Conservation (phyloP, 1,140 invertebrate genomes). For the Leptopilina clavipes region DNA sequence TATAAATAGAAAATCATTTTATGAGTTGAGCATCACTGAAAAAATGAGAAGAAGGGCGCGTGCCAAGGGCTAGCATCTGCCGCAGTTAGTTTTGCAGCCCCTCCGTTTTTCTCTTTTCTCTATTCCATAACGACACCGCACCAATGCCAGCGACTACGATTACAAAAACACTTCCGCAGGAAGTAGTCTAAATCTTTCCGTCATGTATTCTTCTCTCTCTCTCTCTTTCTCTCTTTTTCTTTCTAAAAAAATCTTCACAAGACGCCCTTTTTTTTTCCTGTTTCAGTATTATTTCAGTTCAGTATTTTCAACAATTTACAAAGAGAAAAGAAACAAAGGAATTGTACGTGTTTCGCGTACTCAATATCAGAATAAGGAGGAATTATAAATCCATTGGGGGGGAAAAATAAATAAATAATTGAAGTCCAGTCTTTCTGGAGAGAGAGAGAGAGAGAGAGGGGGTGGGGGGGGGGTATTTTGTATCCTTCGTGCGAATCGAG, state of each 20-base stretch:
- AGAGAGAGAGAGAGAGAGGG: neutral
- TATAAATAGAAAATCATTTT: neutral
- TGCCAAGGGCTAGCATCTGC: constrained; percentile 69
- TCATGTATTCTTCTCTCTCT: neutral
- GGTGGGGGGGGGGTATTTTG: constrained; percentile 4
- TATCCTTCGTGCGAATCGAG: neutral
- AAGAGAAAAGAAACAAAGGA: constrained; percentile 12
- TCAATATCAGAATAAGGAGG: neutral
- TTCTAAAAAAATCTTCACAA: neutral
- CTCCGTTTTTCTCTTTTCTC: constrained; percentile 53
- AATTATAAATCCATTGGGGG: neutral
- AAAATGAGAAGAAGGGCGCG: constrained; percentile 58
- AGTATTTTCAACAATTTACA: no score
- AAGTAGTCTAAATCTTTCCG: constrained; percentile 61
- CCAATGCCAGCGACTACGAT: constrained; percentile 52
- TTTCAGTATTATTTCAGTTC: no score
- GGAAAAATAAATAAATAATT: constrained; percentile 40
- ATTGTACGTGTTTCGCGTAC: constrained; percentile 21
- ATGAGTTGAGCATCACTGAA: constrained; percentile 45
- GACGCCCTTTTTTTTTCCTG: neutral
- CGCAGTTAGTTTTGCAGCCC: constrained; percentile 67
- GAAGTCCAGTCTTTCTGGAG: constrained; percentile 9
- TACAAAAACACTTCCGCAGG: constrained; percentile 72
- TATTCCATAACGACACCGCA: constrained; percentile 48
- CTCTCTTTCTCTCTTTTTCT: neutral